These are phyloP conservation scores for Chionomys nivalis DNA, from an alignment of 2,113 vertebrate species.

Conservation along the genomic window DNA sequence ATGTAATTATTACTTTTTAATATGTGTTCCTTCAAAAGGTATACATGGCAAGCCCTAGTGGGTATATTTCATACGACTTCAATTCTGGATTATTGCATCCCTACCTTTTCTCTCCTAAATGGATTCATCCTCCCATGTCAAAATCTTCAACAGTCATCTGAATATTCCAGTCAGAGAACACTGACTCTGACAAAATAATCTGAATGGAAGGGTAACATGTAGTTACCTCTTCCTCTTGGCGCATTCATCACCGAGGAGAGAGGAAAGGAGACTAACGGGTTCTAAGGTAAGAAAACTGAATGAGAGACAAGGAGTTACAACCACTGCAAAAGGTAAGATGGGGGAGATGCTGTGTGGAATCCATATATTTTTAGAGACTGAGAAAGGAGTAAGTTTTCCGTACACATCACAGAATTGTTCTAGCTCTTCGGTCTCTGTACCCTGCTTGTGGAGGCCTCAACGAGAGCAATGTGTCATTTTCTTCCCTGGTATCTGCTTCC, in stretches of 20 bases:
- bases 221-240: not conserved
- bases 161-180: slow-evolving; percentile 11
- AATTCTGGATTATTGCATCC: not conserved
- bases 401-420: not conserved
- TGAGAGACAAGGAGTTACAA: not conserved
- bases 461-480: not conserved
- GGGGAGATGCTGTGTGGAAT: not conserved
- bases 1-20: not conserved
- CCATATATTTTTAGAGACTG: not conserved
- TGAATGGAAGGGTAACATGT: not conserved
- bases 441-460: not conserved
- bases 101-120: not conserved
- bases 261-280: not conserved
- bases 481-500: not conserved
- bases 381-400: not conserved
- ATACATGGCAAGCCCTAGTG: not conserved
- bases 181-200: not conserved
- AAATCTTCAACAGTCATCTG: slow-evolving; percentile 25
- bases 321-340: not conserved
- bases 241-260: not conserved
- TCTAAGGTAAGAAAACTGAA: not conserved
- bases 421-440: too few relatives aligned
- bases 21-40: not conserved
- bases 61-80: not conserved
- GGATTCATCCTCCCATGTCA: not conserved